A percentile compares a stretch with the other conserved stretches of the same genome.
Conservation (phyloP, 2,797 vertebrate genomes). For the Alosa sapidissima region DNA sequence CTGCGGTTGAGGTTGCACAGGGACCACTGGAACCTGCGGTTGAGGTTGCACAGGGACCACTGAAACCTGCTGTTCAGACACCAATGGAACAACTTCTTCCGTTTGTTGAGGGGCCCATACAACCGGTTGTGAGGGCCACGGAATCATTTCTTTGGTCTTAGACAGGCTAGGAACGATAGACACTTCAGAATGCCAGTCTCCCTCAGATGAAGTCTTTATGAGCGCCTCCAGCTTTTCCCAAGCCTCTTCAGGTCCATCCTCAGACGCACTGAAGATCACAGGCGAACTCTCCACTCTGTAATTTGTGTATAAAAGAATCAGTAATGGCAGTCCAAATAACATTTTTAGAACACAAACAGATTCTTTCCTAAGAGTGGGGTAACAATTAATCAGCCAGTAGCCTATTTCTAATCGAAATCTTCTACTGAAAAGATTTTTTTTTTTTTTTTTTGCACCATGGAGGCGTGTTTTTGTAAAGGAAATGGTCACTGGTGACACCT, state of each 20-base stretch:
- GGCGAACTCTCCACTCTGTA: not conserved
- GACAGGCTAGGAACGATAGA: not conserved
- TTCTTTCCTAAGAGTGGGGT: not conserved
- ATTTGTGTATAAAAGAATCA: not conserved
- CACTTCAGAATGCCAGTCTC: not conserved
- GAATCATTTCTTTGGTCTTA: no score
- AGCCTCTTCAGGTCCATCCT: not conserved
- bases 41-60: no score
- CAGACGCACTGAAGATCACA: not conserved
- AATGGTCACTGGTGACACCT: not conserved
- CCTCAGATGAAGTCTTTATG: not conserved
- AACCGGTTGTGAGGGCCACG: no score
- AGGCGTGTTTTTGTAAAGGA: not conserved
- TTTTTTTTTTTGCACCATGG: not conserved
- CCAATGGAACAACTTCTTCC: no score
- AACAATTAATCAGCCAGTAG: not conserved
- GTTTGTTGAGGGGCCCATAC: no score
- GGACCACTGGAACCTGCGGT: no score
- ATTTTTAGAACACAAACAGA: not conserved
- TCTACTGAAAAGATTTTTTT: not conserved
- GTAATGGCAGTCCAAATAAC: not conserved
- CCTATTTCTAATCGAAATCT: not conserved
- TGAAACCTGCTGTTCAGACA: no score
- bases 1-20: fast-evolving
- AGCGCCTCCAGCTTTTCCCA: not conserved